Evolutionary conservation across 1,140 invertebrate genomes (phyloP).

Genomic region (Euschistus heros): DNA sequence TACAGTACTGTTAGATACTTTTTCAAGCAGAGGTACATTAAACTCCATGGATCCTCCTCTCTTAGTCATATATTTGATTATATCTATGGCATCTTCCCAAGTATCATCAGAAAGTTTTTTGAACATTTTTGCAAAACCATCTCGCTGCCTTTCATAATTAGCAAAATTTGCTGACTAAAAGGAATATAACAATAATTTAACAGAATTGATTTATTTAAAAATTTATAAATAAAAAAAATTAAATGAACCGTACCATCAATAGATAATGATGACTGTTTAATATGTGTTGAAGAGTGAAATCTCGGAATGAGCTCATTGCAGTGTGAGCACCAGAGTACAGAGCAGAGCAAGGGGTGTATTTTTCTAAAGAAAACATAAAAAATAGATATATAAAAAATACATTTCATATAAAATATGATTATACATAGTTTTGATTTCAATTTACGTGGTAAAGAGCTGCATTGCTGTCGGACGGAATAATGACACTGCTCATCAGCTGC

Average conservation of each 20-base stretch:
- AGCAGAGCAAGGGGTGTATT: not conserved
- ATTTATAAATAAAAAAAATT: not conserved
- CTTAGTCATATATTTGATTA: conserved; percentile 63
- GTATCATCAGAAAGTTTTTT: conserved; percentile 57
- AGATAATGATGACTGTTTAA: conserved; percentile 44
- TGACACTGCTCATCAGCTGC: too few species aligned
- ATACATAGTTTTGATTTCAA: too few species aligned
- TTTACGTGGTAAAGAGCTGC: too few species aligned
- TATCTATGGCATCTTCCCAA: conserved; percentile 59
- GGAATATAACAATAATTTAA: conserved; percentile 7
- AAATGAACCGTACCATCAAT: conserved; percentile 39
- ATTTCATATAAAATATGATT: too few species aligned
- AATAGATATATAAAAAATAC: not conserved
- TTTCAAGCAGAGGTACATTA: conserved; percentile 25
- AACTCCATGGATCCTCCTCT: conserved; percentile 50
- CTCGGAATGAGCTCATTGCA: not conserved
- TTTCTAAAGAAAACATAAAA: not conserved
- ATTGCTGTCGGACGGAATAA: too few species aligned
- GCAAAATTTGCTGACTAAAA: conserved; percentile 56
- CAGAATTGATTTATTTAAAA: not conserved
- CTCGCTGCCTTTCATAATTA: conserved; percentile 61
- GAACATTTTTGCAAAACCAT: conserved; percentile 64
- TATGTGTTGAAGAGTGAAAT: not conserved
- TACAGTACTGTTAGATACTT: too few species aligned
- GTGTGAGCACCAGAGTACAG: not conserved